phyloP scores from a whole-genome alignment of 2,113 vertebrate genomes.

The Dipodomys spectabilis region DNA sequence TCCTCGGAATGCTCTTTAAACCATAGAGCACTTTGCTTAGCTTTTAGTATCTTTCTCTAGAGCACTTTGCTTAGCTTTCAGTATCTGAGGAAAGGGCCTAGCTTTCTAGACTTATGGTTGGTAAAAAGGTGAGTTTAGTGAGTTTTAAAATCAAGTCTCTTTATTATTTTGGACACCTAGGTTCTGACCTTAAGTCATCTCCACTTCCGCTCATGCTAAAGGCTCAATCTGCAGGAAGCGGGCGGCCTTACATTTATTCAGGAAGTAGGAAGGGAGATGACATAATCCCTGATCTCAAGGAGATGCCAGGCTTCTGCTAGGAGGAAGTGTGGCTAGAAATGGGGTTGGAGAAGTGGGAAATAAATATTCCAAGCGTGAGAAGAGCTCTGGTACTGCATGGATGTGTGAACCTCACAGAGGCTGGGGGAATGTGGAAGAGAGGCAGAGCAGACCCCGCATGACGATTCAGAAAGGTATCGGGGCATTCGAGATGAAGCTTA shows the following conservation, averaged over 20 bases:
- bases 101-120: neutral
- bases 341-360: too few species aligned
- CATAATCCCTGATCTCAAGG: neutral
- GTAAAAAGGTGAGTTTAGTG: neutral
- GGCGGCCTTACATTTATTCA: neutral
- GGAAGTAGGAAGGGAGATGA: neutral
- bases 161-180: neutral
- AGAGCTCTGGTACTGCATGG: fast-evolving
- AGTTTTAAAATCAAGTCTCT: neutral
- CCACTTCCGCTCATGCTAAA: fast-evolving
- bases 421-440: neutral
- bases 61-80: neutral
- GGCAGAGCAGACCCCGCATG: neutral
- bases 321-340: fast-evolving
- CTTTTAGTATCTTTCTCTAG: neutral
- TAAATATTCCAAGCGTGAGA: neutral
- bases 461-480: too few species aligned
- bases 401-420: neutral
- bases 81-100: neutral
- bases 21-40: neutral
- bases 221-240: neutral
- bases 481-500: neutral
- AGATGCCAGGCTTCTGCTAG: neutral
- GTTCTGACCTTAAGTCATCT: too few species aligned
- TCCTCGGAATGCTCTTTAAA: conserved; percentile 6